Evolutionary conservation across 2,797 vertebrate genomes (phyloP), one percentile per base, ranked within the genome.

Genomic region (Coregonus sp.): DNA sequence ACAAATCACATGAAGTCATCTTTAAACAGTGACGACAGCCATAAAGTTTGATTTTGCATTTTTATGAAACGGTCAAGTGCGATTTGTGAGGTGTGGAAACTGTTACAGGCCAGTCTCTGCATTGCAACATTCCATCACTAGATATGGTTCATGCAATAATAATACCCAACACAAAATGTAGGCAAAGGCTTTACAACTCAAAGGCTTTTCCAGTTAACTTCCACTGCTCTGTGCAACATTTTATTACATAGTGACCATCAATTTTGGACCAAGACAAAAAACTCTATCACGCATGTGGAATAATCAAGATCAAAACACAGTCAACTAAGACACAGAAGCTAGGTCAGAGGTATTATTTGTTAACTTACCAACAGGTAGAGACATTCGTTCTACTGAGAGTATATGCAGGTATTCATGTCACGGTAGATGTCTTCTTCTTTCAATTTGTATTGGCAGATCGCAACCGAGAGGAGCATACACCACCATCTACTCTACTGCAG

Each of bases 51-150:
- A 77, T 67, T 40, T 74, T 61, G 9, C 40, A 33, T 52, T 77
- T 63, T 66, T 69, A 77, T 82, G 59, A 84, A 89, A 88, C 74
- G 83, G 85, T 84, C 63, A 80, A 11, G 75, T 84, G 83, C 40
- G 18, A 70, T n/a, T 47, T 18, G 40, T 47, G 40, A 47, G 40
- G 40, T 40, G 7, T n/a, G 67, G 15, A 18, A 33, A 18, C 1
- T 16, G 67, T 69, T 40, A 18, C 5, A 56, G 52, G 52, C 54
- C 16, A 59, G 54, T n/a, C 54, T 59, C 54, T 59, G 54, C 7
- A 40, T 9, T 40, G 54, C 54, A 59, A 16, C 52, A 56, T 56
- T 16, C 5, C 6, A 59, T 59, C 54, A 18, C 54, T 59, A 59
- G 54, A 59, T n/a, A 40, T 40, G 54, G 54, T 59, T 59, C 15